Evolutionary conservation across 1,140 invertebrate species (phyloP), one percentile per base, ranked within the genome.

Genomic region (Gonioctena quinquepunctata): DNA sequence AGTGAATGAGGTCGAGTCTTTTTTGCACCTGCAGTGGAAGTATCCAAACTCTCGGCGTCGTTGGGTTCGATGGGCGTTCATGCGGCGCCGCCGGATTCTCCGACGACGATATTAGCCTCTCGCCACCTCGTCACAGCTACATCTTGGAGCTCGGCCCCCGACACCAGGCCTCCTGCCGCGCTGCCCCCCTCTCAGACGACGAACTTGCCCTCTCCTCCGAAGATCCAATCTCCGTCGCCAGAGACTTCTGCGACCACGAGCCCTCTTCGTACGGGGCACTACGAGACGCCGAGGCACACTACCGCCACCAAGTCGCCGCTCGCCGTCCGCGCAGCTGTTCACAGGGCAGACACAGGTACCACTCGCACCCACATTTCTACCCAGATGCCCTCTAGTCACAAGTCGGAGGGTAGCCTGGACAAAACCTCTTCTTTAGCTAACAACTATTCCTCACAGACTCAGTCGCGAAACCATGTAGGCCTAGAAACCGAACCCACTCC

Each of bases 51-150:
- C 69, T 83, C 82, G 75, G 80, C 77, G 69, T 83, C 82, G 66
- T 74, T 83, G 81, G 81, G 76, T 64, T 81, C 82, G 81, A 83
- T 82, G 82, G 80, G 73, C 72, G 76, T 74, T 42, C 61, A 33
- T 69, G 66, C 48, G 62, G 74, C 50, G 72, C 70, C 27, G 42
- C 68, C 57, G 79, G 79, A 7, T 83, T 83, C 82, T 83, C 82
- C 78, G 82, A 83, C 82, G 82, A 83, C 74, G 82, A 83, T 72
- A 76, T 81, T 72, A 83, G 82, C 75, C 76, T 82, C 73, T 83
- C 82, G 72, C 82, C 82, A 69, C 80, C 82, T 70, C 73, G 79
- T 65, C 81, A 83, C 78, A 82, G 79, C 80, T 83, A 83, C 76
- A 69, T 82, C 76, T 70, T 83, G 82, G 82, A 83, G 70, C 76